Evolutionary conservation across 2,888 invertebrate species (phyloP).

Genomic region (Muschampia plurimacula): DNA sequence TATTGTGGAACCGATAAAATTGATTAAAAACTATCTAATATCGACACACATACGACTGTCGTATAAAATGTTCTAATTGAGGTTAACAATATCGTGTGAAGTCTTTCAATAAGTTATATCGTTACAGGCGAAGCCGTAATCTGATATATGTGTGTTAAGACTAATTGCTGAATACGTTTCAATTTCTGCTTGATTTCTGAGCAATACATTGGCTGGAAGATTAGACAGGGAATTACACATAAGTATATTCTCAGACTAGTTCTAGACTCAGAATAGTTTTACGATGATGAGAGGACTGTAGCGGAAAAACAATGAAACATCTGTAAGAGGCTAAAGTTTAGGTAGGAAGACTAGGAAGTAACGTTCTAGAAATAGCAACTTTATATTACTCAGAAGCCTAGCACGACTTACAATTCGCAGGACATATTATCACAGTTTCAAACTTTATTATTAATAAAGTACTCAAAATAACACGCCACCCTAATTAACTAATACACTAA

Average conservation of each 20-base stretch:
- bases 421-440: slow-evolving; percentile 30
- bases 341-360: not conserved
- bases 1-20: slow-evolving; percentile 48
- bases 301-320: too few species aligned
- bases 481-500: not conserved
- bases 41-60: slow-evolving; percentile 41
- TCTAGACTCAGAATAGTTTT: too few species aligned
- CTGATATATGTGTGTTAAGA: slow-evolving; percentile 20
- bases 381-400: slow-evolving; percentile 9
- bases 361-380: not conserved
- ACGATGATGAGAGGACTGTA: too few species aligned
- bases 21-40: slow-evolving; percentile 49
- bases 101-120: slow-evolving; percentile 42
- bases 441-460: slow-evolving; percentile 19
- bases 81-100: slow-evolving; percentile 40
- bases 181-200: slow-evolving; percentile 18
- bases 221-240: not conserved
- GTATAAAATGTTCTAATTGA: slow-evolving; percentile 43
- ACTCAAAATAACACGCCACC: slow-evolving; percentile 21
- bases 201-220: not conserved
- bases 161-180: slow-evolving; percentile 20
- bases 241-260: too few species aligned
- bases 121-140: slow-evolving; percentile 35
- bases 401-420: slow-evolving; percentile 8
- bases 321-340: not conserved